phyloP scores from a whole-genome alignment of 2,113 vertebrate genomes.

The Bothrops jararaca region DNA sequence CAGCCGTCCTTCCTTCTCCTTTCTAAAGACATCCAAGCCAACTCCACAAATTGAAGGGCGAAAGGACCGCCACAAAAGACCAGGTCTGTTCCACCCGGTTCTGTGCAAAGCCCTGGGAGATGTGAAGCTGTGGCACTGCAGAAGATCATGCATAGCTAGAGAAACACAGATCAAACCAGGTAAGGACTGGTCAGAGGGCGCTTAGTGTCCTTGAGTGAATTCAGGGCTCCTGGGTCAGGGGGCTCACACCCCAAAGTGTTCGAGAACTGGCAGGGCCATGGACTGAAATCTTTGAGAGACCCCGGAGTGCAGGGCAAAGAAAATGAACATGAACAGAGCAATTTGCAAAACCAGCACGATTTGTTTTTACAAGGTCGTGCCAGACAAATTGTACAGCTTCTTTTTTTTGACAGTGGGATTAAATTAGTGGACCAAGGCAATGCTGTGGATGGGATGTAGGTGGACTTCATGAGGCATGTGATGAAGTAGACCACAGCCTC shows the following conservation, averaged over 20 bases:
- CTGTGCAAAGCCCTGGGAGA: neutral
- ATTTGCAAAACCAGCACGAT: neutral
- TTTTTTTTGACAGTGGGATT: neutral
- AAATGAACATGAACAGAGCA: too few relatives aligned
- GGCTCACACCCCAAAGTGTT: neutral
- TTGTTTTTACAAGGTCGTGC: neutral
- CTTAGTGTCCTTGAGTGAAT: neutral
- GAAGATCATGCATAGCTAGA: neutral
- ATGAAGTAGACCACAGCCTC: neutral
- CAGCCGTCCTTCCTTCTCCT: neutral
- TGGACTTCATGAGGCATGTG: neutral
- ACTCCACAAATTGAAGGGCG: neutral
- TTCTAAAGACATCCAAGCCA: neutral
- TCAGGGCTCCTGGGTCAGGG: neutral
- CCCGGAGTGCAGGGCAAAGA: too few relatives aligned
- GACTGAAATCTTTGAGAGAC: neutral
- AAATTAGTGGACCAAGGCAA: neutral
- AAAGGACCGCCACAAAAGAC: neutral
- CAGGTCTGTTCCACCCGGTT: neutral
- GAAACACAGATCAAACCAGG: neutral
- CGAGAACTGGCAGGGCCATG: neutral
- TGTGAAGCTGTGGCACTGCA: neutral
- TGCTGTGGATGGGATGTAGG: neutral
- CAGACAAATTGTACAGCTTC: neutral
- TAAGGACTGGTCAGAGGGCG: neutral